Base-by-base conservation (phyloP, 2,797 vertebrate genomes). In the Lagocephalus sceleratus region DNA sequence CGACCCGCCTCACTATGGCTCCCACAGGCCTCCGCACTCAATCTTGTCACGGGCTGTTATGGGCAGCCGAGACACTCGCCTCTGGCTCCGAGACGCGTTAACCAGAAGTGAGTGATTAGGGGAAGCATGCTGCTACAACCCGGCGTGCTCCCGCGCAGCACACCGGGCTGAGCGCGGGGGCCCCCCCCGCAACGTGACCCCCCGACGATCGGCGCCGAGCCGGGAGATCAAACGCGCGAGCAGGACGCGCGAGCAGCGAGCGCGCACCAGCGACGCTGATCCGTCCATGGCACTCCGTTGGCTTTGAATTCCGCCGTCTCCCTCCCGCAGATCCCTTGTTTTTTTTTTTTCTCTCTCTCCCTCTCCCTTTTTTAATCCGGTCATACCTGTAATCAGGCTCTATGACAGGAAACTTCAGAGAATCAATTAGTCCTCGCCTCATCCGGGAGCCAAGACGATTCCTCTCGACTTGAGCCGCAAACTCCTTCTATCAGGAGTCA, bases 401-500 rank as follows among this genome's bases (percentile, higher is more conserved):
- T 75, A 86, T 79, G 85, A 90, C 88, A 84, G 85, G 77, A 90
- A 91, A 91, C 89, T 90, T 91, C 87, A 85, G 82, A 91, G 88
- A 91, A 92, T 91, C 91, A 92, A 92, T 91, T 91, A 92, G 89
- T 80, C 86, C 75, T 87, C 70, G 83, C 82, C 87, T 91, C 87
- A 91, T 91, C 88, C 86, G 73, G 71, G 79, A 90, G 88, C 85
- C 84, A 88, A 91, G 88, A 90, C 84, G 88, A 91, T 91, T 91
- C 84, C 85, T 87, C 79, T 81, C 75, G 86, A 91, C 89, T 91
- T 92, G 90, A 92, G 90, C 90, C 83, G 86, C 88, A 92, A 91
- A 91, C 90, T 90, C 91, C 88, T 91, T 91, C 89, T 90, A 91
- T 91, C 91, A 90, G 83, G 85, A 91, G 90, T 92, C 91, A 91